Base-by-base conservation (phyloP, 2,797 vertebrate genomes). In the Anguilla anguilla region DNA sequence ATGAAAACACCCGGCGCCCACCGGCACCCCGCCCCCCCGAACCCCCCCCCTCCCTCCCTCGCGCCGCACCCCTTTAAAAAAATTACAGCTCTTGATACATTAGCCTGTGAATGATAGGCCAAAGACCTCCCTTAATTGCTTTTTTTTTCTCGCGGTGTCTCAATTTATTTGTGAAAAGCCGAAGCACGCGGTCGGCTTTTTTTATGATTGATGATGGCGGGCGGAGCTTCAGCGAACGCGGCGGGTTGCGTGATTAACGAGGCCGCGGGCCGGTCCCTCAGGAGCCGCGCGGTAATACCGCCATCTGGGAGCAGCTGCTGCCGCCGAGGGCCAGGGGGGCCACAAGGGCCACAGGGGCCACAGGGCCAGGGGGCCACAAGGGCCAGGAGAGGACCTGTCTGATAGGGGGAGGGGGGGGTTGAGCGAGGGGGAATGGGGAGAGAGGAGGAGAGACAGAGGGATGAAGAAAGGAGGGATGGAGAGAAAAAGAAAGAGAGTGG, bases 191-290 rank as follows among this genome's bases (percentile, higher is more conserved):
- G 96, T 94, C 85, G 92, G 96, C 95, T 95, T 95, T 46, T 91
- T 97, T 97, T 96, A 97, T 97, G 97, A 98, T 97, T 96, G 96
- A 97, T 98, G 96, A 97, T 1, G 49, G 49, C 4, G 9, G 49
- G 91, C 57, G 94, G 95, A 95, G 95, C 95, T 95, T 94, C 51
- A 35, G 95, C 91, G 92, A 51, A 84, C 1, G 83, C 93, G 92
- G 93, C 11, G 1, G 92, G 91, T 92, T 92, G 92, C 90, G 95
- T 95, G 94, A 96, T 96, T 96, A 95, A 96, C 93, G 94, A 93
- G 91, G 90, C 91, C 64, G 49, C 90, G 90, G 92, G 1, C 89
- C 90, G 85, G 90, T 96, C 95, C 93, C 94, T 93, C 89, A 95
- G 95, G 94, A 95, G 92, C 64, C 64, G 89, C 89, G 90, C 90